Evolutionary conservation across 2,113 vertebrate species (phyloP).

Genomic region (Zosterops borbonicus): DNA sequence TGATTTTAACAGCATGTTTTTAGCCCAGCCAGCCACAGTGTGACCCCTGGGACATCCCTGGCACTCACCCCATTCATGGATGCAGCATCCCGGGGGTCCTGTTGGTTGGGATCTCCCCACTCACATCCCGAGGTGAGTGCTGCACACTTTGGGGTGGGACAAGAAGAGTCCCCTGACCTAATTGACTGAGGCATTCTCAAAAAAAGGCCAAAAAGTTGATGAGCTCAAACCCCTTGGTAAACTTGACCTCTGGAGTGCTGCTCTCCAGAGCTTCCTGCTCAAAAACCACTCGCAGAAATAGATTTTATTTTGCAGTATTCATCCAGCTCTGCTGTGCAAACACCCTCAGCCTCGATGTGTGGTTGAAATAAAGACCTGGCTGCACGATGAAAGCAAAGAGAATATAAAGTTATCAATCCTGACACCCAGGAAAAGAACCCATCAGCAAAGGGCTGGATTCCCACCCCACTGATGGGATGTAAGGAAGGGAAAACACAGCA

Average conservation of each 20-base stretch:
- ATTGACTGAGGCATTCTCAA: neutral
- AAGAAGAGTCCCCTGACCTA: neutral
- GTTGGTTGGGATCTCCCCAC: neutral
- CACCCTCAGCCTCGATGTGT: rapidly evolving
- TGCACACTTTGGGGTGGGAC: neutral
- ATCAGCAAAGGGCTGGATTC: neutral
- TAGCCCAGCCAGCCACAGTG: rapidly evolving
- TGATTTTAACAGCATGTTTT: neutral
- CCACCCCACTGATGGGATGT: neutral
- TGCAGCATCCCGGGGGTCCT: rapidly evolving
- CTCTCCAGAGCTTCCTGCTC: neutral
- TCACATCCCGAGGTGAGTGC: rapidly evolving
- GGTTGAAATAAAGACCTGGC: neutral
- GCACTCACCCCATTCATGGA: rapidly evolving
- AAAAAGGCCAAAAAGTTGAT: rapidly evolving
- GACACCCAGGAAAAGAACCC: neutral
- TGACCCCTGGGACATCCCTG: neutral
- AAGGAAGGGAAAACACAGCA: rapidly evolving
- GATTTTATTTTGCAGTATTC: neutral
- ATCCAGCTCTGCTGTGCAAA: neutral
- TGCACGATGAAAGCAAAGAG: neutral
- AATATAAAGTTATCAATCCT: neutral
- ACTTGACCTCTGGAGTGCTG: neutral
- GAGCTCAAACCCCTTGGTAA: neutral
- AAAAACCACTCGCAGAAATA: neutral